Percentiles rank a stretch among this genome's conserved stretches.
Evolutionary conservation across 2,113 vertebrate species (phyloP).

Genomic region (Tretioscincus oriximinensis): DNA sequence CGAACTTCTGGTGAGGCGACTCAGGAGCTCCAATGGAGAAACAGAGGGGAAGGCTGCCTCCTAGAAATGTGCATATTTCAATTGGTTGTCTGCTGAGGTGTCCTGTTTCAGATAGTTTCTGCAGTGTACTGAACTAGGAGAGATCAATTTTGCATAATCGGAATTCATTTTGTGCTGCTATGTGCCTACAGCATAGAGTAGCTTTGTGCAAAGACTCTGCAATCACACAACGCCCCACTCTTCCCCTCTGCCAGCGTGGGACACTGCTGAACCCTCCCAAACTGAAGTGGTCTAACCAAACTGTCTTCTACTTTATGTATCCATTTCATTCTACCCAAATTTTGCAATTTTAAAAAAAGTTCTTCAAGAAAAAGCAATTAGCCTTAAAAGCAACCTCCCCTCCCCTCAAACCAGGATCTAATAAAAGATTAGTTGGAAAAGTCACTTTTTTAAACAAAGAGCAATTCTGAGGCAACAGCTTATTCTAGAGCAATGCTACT

Average conservation of each 20-base stretch:
- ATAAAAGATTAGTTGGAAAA: conserved; percentile 23
- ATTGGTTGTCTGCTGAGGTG: too few relatives aligned
- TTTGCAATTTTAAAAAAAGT: conserved; percentile 32
- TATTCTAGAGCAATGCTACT: conserved; percentile 39
- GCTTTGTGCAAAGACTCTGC: neutral
- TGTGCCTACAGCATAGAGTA: too few relatives aligned
- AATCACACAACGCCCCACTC: too few relatives aligned
- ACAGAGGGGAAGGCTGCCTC: too few relatives aligned
- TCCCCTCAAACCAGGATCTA: neutral
- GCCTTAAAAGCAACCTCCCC: conserved; percentile 23
- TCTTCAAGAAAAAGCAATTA: conserved; percentile 18
- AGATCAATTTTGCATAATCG: too few relatives aligned
- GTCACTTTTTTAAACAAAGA: conserved; percentile 46
- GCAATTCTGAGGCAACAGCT: conserved; percentile 23
- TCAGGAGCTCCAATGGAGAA: neutral
- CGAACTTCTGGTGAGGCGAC: neutral
- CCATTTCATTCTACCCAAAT: neutral
- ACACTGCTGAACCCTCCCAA: too few relatives aligned
- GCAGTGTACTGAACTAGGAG: too few relatives aligned
- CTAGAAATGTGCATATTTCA: too few relatives aligned
- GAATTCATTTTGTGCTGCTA: too few relatives aligned
- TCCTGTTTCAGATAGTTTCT: too few relatives aligned
- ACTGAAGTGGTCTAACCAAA: too few relatives aligned
- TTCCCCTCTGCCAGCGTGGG: too few relatives aligned
- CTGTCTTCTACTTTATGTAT: neutral